Evolutionary conservation across 2,888 invertebrate genomes (phyloP).

Genomic region (Blera fallax): DNA sequence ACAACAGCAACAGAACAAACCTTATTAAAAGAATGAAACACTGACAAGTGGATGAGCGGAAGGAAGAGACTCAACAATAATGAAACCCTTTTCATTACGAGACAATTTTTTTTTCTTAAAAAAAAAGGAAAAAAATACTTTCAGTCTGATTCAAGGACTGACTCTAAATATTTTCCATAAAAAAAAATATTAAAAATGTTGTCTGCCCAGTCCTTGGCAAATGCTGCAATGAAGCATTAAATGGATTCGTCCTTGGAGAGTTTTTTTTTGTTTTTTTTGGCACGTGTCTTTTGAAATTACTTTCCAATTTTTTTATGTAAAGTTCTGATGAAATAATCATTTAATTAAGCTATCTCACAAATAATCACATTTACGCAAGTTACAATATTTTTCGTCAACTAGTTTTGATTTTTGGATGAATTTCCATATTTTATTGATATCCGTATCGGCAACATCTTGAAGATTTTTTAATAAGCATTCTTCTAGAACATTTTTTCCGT

Average conservation of each 20-base stretch:
- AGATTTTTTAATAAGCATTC: too few species aligned
- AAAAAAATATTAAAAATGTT: background rate
- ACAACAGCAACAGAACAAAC: slow-evolving; percentile 55
- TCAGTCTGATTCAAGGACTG: slow-evolving; percentile 43
- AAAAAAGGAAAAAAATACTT: background rate
- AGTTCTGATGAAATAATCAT: background rate
- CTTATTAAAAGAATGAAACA: slow-evolving; percentile 55
- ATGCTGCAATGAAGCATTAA: slow-evolving; percentile 55
- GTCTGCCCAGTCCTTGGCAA: slow-evolving; percentile 27
- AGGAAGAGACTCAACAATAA: slow-evolving; percentile 58
- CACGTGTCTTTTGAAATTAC: slow-evolving; percentile 10
- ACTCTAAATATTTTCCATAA: slow-evolving; percentile 28
- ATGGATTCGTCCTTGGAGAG: slow-evolving; percentile 69
- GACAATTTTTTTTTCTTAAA: slow-evolving; percentile 40
- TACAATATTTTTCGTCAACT: too few species aligned
- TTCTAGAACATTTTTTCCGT: too few species aligned
- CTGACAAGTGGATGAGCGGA: slow-evolving; percentile 28
- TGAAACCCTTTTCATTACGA: slow-evolving; percentile 65
- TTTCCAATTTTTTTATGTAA: background rate
- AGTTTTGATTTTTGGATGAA: too few species aligned
- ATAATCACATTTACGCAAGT: too few species aligned
- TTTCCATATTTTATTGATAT: too few species aligned
- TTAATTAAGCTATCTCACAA: background rate
- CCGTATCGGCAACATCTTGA: too few species aligned
- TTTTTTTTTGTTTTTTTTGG: slow-evolving; percentile 32